These are phyloP conservation scores for Pammene fasciana DNA, from an alignment of 2,888 invertebrate genomes.

Conservation along the genomic window DNA sequence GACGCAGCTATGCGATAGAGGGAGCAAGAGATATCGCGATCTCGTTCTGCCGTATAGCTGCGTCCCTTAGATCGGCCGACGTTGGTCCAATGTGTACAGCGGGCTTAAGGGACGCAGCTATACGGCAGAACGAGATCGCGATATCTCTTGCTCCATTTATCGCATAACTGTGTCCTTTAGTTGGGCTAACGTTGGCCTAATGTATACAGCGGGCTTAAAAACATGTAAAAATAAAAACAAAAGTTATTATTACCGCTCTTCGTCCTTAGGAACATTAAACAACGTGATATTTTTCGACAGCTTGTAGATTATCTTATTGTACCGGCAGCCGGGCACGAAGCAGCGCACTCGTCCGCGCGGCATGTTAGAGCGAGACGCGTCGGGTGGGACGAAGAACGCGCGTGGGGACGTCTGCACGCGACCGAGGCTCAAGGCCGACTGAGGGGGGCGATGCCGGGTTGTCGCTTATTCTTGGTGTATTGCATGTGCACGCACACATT, in stretches of 20 bases:
- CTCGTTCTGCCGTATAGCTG: no score
- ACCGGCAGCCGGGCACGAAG: slow-evolving; percentile 5
- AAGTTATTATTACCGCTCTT: slow-evolving; percentile 7
- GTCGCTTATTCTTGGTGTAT: slow-evolving; percentile 3
- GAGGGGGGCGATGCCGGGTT: not conserved
- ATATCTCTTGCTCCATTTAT: no score
- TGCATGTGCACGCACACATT: slow-evolving; percentile 14
- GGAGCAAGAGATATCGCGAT: no score
- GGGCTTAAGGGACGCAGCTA: no score
- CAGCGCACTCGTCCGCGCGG: not conserved
- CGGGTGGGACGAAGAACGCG: not conserved
- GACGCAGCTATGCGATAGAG: no score
- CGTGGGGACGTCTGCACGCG: not conserved
- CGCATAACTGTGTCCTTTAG: no score
- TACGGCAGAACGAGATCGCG: no score
- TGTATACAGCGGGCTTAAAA: no score
- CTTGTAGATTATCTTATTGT: not conserved
- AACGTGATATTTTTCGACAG: not conserved
- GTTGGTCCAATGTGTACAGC: no score
- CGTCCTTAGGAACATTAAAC: slow-evolving; percentile 15
- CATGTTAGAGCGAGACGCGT: slow-evolving; percentile 6
- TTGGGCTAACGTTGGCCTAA: no score
- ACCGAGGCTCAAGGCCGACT: slow-evolving; percentile 14
- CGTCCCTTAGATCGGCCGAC: no score
- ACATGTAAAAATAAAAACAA: not conserved